Conservation (phyloP, 2,888 invertebrate species). For the Tortricodes alternella region DNA sequence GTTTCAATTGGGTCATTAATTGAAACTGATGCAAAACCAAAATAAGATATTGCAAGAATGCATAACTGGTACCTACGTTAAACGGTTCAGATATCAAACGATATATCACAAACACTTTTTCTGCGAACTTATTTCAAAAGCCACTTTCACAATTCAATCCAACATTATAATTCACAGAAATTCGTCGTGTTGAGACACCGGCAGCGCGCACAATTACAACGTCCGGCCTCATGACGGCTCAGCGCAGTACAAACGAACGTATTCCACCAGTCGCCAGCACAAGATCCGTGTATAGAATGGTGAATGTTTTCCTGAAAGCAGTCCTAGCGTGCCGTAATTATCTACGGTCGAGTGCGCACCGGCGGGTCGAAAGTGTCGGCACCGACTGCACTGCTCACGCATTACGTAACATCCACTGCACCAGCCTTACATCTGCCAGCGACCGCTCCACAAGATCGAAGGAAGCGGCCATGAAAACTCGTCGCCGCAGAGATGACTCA, state of each 20-base stretch:
- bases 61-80: conserved; percentile 40
- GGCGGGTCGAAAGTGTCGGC: conserved; percentile 65
- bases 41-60: background rate
- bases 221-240: conserved; percentile 49
- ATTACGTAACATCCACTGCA: conserved; percentile 77
- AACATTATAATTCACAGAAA: conserved; percentile 48
- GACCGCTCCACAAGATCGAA: conserved; percentile 60
- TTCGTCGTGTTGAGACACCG: conserved; percentile 39
- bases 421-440: conserved; percentile 55
- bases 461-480: conserved; percentile 76
- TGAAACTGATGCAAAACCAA: no score
- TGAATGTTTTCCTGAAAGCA: conserved; percentile 78
- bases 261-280: conserved; percentile 48
- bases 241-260: conserved; percentile 35
- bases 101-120: conserved; percentile 43
- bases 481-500: conserved; percentile 79
- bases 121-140: conserved; percentile 38
- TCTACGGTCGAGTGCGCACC: conserved; percentile 68
- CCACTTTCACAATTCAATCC: conserved; percentile 61
- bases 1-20: no score
- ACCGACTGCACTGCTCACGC: conserved; percentile 67
- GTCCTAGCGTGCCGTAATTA: conserved; percentile 71
- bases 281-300: conserved; percentile 72
- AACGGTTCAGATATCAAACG: conserved; percentile 36
- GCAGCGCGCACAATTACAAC: conserved; percentile 43